Conservation (phyloP, 2,113 vertebrate genomes). For the Crotalus helleri region DNA sequence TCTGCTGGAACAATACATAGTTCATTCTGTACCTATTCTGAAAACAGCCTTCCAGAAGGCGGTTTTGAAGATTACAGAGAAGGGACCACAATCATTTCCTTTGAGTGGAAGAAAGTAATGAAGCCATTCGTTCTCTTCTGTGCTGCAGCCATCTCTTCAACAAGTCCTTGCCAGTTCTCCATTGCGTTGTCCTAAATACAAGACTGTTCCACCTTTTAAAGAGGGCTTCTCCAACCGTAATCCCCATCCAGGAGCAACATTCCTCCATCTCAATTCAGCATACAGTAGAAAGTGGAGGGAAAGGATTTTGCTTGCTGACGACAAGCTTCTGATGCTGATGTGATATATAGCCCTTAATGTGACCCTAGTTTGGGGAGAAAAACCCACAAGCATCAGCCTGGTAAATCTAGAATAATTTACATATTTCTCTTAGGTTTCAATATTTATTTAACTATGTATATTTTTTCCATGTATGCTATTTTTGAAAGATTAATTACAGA, state of each 20-base stretch:
- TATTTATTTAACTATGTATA: neutral
- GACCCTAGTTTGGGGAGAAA: constrained; percentile 76
- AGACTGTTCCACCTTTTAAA: neutral
- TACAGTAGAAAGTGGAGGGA: constrained; percentile 85
- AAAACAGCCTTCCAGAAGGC: neutral
- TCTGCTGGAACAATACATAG: neutral
- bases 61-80: neutral
- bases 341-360: constrained; percentile 98
- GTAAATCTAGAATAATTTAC: neutral
- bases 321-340: constrained; percentile 98
- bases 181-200: neutral
- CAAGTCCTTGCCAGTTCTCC: neutral
- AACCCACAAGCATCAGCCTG: neutral
- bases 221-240: neutral
- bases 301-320: constrained; percentile 97
- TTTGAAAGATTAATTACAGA: neutral
- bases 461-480: no score
- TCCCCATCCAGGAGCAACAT: neutral
- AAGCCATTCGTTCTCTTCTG: neutral
- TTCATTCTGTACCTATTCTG: neutral
- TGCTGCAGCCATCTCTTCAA: neutral
- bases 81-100: neutral
- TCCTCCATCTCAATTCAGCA: constrained; percentile 64
- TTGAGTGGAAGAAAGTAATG: neutral
- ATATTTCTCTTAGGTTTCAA: neutral